A percentile compares a stretch with the other conserved stretches of the same genome.
Evolutionary conservation across 2,888 invertebrate genomes (phyloP).

Genomic region (Hypolimnas misippus): DNA sequence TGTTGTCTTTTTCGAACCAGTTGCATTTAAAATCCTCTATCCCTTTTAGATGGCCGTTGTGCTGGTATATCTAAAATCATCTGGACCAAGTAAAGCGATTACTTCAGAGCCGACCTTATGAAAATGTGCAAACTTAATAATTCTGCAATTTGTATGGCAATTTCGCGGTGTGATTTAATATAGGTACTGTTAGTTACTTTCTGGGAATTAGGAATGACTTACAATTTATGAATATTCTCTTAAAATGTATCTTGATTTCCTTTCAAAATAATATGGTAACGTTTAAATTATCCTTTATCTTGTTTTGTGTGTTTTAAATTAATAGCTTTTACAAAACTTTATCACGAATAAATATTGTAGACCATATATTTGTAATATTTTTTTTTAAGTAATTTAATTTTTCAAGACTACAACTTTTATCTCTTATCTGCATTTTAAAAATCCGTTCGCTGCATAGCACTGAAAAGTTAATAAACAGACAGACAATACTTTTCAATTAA

Average conservation of each 20-base stretch:
- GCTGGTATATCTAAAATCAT: constrained; percentile 78
- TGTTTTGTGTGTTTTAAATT: too few relatives aligned
- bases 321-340: too few relatives aligned
- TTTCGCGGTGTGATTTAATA: constrained; percentile 42
- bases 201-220: constrained; percentile 32
- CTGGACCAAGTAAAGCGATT: constrained; percentile 79
- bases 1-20: constrained; percentile 83
- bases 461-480: too few relatives aligned
- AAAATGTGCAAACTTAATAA: constrained; percentile 76
- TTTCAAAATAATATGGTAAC: neutral
- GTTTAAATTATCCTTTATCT: neutral
- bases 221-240: constrained; percentile 24
- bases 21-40: constrained; percentile 79
- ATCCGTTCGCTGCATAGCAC: too few relatives aligned
- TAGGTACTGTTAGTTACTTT: constrained; percentile 34
- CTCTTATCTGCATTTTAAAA: too few relatives aligned
- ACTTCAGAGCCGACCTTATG: constrained; percentile 70
- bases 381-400: too few relatives aligned
- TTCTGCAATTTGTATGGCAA: constrained; percentile 55
- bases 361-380: too few relatives aligned
- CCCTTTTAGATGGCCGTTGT: constrained; percentile 72
- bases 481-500: too few relatives aligned
- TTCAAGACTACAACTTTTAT: too few relatives aligned
- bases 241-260: neutral
- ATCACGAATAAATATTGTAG: too few relatives aligned